Percentiles rank a stretch among this genome's conserved stretches.
Conservation (phyloP, 1,140 invertebrate species). For the Sitobion miscanthi region DNA sequence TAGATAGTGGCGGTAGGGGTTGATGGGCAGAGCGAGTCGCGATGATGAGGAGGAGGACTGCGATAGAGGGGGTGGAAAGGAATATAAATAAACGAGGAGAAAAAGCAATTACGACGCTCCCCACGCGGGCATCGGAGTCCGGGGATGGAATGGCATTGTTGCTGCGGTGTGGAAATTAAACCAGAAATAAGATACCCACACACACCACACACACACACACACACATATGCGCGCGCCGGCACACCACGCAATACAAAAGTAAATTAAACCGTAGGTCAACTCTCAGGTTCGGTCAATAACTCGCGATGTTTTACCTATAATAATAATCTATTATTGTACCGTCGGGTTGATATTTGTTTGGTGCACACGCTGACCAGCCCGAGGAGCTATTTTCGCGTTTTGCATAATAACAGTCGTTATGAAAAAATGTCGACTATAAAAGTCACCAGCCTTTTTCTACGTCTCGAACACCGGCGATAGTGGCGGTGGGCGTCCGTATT, state of each 20-base stretch:
- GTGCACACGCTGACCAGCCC: no score
- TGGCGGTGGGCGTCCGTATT: no score
- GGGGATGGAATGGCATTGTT: constrained; percentile 7
- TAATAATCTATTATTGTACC: not conserved
- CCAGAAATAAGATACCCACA: constrained; percentile 21
- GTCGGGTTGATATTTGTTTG: no score
- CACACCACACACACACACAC: not conserved
- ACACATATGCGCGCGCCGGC: not conserved
- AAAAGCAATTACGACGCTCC: constrained; percentile 28
- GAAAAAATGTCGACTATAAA: not conserved
- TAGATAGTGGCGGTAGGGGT: not conserved
- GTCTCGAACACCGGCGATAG: no score
- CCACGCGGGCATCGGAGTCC: not conserved
- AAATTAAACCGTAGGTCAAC: constrained; percentile 25
- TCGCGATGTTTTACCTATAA: not conserved
- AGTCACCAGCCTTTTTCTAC: not conserved
- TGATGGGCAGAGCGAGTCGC: not conserved
- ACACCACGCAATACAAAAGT: not conserved
- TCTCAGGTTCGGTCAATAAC: constrained; percentile 1
- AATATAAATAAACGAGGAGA: constrained; percentile 1
- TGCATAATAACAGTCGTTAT: not conserved
- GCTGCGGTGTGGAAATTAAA: constrained; percentile 12
- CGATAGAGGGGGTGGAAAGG: not conserved
- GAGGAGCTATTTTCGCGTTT: not conserved
- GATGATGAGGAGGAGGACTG: no score